These are phyloP conservation scores for Heliocidaris tuberculata DNA, from an alignment of 35 echinoderm and acorn worm species.

Conservation along the genomic window DNA sequence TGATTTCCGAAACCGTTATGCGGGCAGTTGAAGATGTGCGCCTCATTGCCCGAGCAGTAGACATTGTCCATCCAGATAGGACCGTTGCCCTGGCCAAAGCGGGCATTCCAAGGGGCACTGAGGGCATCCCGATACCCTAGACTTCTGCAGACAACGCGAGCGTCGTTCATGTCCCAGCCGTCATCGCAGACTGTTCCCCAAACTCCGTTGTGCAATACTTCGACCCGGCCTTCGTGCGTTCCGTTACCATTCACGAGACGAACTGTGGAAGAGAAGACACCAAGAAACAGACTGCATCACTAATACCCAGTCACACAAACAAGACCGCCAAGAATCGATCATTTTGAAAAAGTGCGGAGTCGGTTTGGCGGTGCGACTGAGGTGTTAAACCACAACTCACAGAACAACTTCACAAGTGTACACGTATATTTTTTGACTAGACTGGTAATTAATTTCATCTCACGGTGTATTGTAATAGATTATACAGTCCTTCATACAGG, in stretches of 20 bases:
- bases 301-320: neutral
- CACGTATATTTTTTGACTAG: too few relatives aligned
- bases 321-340: neutral
- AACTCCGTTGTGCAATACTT: neutral
- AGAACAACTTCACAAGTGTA: neutral
- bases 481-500: too few relatives aligned
- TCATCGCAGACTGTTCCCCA: conserved; percentile 58
- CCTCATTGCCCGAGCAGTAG: conserved; percentile 40
- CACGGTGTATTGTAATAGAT: too few relatives aligned
- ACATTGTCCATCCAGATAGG: conserved; percentile 53
- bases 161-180: neutral
- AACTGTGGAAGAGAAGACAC: neutral
- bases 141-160: conserved; percentile 39
- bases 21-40: conserved; percentile 31
- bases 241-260: neutral
- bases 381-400: neutral
- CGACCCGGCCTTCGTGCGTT: conserved; percentile 25
- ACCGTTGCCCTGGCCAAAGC: conserved; percentile 41
- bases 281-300: neutral
- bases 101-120: neutral
- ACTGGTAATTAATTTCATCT: too few relatives aligned
- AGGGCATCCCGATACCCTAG: conserved; percentile 14
- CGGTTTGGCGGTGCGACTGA: neutral
- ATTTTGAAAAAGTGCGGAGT: neutral
- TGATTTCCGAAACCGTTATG: conserved; percentile 56